Base-by-base conservation (phyloP, 2,888 invertebrate species). In the Zygaena filipendulae region DNA sequence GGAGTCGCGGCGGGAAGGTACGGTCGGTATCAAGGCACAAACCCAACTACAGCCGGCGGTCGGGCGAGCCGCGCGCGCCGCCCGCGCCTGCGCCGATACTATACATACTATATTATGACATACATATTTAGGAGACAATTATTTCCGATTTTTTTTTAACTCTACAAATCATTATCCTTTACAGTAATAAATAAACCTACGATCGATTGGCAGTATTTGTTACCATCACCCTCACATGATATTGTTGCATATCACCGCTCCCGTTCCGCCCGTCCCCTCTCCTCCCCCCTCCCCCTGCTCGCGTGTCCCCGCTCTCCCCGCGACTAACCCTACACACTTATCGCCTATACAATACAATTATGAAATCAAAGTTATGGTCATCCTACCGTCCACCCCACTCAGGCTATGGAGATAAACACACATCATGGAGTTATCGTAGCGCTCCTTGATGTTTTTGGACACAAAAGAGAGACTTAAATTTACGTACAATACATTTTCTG, bases 141-240 rank as follows among this genome's bases (percentile, higher is more conserved):
- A 70, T 68, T 62, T 63, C 67, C 52, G 70, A 75, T 67, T 66
- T 67, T 66, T 46, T 63, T 69, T 64, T 62, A 66, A 56, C 31
- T 55, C 72, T 75, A 72, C 69, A 70, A 70, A 72, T 66, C 63
- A 67, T 69, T 68, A 66, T 57, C 57, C 59, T 59, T 61, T 66
- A 66, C 48, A 16, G n/a, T n/a, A n/a, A n/a, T 54, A 50, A 54
- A 55, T 66, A 69, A 68, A 67, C 62, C 72, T 75, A 74, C 70
- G 64, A 69, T 68, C 75, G 69, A 75, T 74, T 77, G 77, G 75
- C 77, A 77, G 77, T 77, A 74, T 71, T 66, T 55, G 49, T 64
- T 70, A 58, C 52, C 58, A 57, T 52, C 57, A 49, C 48, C 52
- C 34, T 10, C 47, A 45, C 59, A 52, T 70, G 72, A 71, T 70